Conservation (phyloP, 2,797 vertebrate species). For the Tragopan temminckii region DNA sequence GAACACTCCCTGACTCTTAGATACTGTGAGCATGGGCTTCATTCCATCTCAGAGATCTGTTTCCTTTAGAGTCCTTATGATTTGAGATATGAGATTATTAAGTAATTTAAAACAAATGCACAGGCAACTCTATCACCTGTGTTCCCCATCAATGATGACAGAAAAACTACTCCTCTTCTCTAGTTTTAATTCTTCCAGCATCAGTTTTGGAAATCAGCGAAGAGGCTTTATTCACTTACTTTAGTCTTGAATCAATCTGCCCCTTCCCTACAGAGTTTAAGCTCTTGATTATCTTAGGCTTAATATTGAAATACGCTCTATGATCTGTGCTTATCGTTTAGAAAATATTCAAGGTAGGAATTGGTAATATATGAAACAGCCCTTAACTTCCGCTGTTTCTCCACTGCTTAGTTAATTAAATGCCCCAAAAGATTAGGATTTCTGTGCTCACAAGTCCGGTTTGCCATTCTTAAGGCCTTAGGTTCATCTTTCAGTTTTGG, state of each 20-base stretch:
- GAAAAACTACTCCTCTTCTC: neutral
- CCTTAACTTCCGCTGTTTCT: neutral
- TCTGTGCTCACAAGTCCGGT: neutral
- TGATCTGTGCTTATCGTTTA: neutral
- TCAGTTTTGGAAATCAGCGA: neutral
- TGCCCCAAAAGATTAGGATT: neutral
- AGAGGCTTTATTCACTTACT: fast-evolving
- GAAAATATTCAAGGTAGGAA: neutral
- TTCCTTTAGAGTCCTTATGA: neutral
- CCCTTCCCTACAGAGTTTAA: neutral
- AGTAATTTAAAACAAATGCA: neutral
- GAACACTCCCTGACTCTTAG: neutral
- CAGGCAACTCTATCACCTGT: neutral
- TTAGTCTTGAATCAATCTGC: neutral
- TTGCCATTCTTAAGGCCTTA: neutral
- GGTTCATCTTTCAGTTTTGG: neutral
- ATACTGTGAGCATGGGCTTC: neutral
- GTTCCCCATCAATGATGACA: neutral
- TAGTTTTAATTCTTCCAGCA: neutral
- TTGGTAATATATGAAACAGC: neutral
- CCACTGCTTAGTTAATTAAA: neutral
- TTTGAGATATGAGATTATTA: neutral
- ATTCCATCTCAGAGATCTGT: neutral
- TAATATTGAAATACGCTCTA: neutral
- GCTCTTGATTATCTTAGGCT: neutral